Base-by-base conservation (phyloP, 2,113 vertebrate species). In the Balaeniceps rex region DNA sequence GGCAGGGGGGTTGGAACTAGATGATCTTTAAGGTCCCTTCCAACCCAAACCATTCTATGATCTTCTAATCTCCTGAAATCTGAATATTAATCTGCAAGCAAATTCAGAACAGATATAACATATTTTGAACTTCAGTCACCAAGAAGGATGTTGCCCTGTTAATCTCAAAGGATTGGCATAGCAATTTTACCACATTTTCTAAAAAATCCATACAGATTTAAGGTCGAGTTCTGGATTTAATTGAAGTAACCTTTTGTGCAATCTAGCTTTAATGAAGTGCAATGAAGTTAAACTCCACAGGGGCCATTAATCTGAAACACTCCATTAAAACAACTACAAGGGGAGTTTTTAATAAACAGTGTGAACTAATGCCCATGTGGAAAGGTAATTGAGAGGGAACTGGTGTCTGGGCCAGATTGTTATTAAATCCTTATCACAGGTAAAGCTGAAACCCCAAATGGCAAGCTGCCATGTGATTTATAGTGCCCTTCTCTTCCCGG, bases 281-380 rank as follows among this genome's bases (percentile, higher is more conserved):
- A 98, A 98, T 98, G 98, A 98, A 98, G 98, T 98, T 98, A 97
- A 98, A 98, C 91, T 98, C 98, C 97, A 96, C 74, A 83, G 98
- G 98, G 97, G 95, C 98, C 97, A 98, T 98, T 98, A 98, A 98
- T 98, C 98, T 98, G 97, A 98, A 98, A 98, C 98, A 98, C 97
- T 98, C 98, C 97, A 98, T 98, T 98, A 98, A 98, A 98, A 97
- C 97, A 98, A 98, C 98, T 98, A 98, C 98, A 98, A 98, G 98
- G 97, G 95, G 98, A 98, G 98, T 98, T 98, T 98, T 98, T 98
- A 98, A 98, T 98, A 98, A 98, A 98, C 98, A 98, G 98, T 98
- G 98, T 98, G 98, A 98, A 98, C 97, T 97, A 98, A 98, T 98
- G 97, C 98, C 98, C 98, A 98, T 98, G 98, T 98, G 98, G 98